phyloP scores from a whole-genome alignment of 2,888 invertebrate genomes.

The Boloria euphrosyne region DNA sequence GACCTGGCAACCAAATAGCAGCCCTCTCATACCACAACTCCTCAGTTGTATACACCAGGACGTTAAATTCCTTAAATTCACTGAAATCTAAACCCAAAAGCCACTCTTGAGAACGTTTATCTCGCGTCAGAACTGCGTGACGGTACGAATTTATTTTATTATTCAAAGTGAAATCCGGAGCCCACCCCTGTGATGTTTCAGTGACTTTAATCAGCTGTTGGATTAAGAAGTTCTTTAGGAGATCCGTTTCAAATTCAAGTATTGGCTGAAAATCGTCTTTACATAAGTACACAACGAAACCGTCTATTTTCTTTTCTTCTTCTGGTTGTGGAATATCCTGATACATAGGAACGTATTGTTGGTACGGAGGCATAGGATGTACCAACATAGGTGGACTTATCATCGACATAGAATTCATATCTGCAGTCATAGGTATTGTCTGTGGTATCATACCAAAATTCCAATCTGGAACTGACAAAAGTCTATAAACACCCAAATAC shows the following conservation, averaged over 20 bases:
- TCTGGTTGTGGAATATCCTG: constrained; percentile 5
- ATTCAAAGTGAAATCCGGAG: constrained; percentile 63
- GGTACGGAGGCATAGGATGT: constrained; percentile 36
- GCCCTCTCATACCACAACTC: constrained; percentile 74
- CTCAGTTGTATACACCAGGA: constrained; percentile 68
- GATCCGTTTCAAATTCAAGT: constrained; percentile 51
- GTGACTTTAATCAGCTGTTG: constrained; percentile 56
- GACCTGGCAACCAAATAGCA: constrained; percentile 72
- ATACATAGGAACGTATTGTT: constrained; percentile 26
- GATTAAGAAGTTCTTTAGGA: constrained; percentile 60
- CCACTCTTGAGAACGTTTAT: constrained; percentile 63
- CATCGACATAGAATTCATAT: constrained; percentile 22
- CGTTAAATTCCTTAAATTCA: constrained; percentile 56
- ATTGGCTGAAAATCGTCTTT: constrained; percentile 67
- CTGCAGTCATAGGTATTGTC: constrained; percentile 20
- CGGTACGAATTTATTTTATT: constrained; percentile 60
- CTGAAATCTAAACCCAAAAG: constrained; percentile 62
- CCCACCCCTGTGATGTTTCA: constrained; percentile 54
- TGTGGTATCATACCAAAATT: constrained; percentile 43
- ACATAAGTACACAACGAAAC: constrained; percentile 61
- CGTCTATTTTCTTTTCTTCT: constrained; percentile 38
- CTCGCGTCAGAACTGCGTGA: constrained; percentile 62
- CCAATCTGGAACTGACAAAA: constrained; percentile 60
- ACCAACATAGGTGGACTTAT: constrained; percentile 43
- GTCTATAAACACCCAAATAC: constrained; percentile 1